Base-by-base conservation (phyloP, 2,888 invertebrate species). In the Drosophila neonasuta region DNA sequence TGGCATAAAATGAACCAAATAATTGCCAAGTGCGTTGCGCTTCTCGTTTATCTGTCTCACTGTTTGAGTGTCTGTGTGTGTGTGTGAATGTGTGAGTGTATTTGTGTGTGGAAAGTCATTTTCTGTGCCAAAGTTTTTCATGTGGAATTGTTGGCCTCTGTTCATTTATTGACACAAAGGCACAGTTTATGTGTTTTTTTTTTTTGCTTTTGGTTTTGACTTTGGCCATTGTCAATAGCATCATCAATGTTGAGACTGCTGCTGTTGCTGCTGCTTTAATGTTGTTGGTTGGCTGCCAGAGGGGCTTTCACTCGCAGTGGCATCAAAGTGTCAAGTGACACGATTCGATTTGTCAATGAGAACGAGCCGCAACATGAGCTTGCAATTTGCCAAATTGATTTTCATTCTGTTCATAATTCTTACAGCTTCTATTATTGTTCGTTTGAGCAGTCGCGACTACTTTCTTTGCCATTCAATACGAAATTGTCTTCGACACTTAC, bases 1-100 rank as follows among this genome's bases (percentile, higher is more conserved):
- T 80, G 75, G 74, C 82, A 85, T 84, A 86, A 86, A 89, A 88
- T 88, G 87, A 79, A 79, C 85, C 80, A 81, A 88, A 88, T 80
- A 79, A 77, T 77, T 80, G 80, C 70, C 74, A 78, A 76, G 82
- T 84, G 81, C 79, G 85, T 87, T 64, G 68, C 73, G 67, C 68
- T 46, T 67, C 58, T 58, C 10, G 11, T 34, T 45, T 42, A 13
- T 13, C 4, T 39, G 7, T 39, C n/a, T 34, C 8, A 11, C 17
- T 32, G 6, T 24, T 5, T 46, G 15, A 32, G 20, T 20, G 20
- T 20, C 5, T 24, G 13, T 36, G 11, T 48, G 13, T 57, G 41
- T 57, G 41, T 69, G 58, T 20, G 20, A 20, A 20, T 20, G 20
- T 61, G 41, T 56, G 56, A 50, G 52, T 61, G 30, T 63, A 54